Percentiles rank a stretch among this genome's conserved stretches.
Conservation (phyloP, 2,888 invertebrate genomes). For the Drosophila fulvimacula region DNA sequence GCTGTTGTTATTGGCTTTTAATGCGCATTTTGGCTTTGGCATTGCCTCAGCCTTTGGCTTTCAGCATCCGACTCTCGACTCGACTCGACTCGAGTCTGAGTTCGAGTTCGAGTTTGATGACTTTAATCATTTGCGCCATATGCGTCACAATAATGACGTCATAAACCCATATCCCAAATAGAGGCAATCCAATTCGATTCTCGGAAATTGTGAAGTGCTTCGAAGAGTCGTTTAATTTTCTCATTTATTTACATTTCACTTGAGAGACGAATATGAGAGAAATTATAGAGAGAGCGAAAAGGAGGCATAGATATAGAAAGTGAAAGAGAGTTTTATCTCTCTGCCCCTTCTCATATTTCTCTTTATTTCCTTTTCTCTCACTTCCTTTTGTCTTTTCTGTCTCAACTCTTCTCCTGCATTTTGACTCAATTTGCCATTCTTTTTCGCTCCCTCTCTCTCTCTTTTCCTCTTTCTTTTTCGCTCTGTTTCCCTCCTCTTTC, state of each 20-base stretch:
- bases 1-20: constrained; percentile 78
- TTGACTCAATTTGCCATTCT: not conserved
- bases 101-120: constrained; percentile 40
- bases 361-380: not conserved
- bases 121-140: constrained; percentile 70
- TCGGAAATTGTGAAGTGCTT: not conserved
- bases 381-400: not conserved
- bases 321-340: not conserved
- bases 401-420: not conserved
- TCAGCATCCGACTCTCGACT: constrained; percentile 7
- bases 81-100: not conserved
- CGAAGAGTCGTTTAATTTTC: not conserved
- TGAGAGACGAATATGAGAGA: not conserved
- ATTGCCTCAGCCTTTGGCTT: constrained; percentile 15
- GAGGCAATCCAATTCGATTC: not conserved
- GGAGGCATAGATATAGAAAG: not conserved
- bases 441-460: not conserved
- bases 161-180: constrained; percentile 24
- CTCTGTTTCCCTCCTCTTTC: no score
- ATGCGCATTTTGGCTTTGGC: constrained; percentile 64
- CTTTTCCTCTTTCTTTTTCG: not conserved
- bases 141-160: constrained; percentile 68
- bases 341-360: not conserved
- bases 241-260: not conserved
- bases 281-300: not conserved